A percentile compares a stretch with the other conserved stretches of the same genome.
phyloP scores from a whole-genome alignment of 2,113 vertebrate species.

The Odontophorus gujanensis region DNA sequence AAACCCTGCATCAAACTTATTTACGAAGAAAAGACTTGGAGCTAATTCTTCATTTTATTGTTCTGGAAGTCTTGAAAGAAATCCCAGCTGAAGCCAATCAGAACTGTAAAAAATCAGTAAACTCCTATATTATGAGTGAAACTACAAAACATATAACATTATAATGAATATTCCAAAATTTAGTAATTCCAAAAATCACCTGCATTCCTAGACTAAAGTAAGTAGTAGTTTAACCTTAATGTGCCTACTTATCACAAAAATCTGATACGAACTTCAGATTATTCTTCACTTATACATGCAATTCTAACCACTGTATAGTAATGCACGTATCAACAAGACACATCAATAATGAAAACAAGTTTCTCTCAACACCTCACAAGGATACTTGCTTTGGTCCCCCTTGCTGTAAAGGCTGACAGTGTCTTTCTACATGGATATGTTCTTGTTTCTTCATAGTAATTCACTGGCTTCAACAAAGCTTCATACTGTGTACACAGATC shows the following conservation, averaged over 20 bases:
- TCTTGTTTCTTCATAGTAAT: background rate
- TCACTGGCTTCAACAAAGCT: background rate
- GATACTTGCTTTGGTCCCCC: background rate
- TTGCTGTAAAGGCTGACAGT: background rate
- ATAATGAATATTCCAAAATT: background rate
- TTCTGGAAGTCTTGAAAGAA: background rate
- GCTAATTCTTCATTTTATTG: background rate
- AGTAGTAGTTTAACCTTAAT: background rate
- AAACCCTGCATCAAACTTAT: background rate
- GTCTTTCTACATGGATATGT: fast-evolving
- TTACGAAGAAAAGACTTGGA: background rate
- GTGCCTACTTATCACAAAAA: fast-evolving
- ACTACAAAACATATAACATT: background rate
- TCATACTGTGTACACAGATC: fast-evolving
- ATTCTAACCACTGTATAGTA: background rate
- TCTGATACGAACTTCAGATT: background rate
- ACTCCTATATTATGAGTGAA: background rate
- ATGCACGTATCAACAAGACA: background rate
- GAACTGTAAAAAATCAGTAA: background rate
- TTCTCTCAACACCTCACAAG: background rate
- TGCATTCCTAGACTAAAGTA: background rate
- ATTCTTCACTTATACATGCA: background rate
- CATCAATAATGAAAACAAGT: background rate
- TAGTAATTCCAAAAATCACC: background rate
- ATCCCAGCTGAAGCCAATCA: background rate